Percentiles rank a stretch among this genome's conserved stretches.
These are phyloP conservation scores for Hycleus phaleratus DNA, from an alignment of 1,140 invertebrate genomes.

Conservation along the genomic window DNA sequence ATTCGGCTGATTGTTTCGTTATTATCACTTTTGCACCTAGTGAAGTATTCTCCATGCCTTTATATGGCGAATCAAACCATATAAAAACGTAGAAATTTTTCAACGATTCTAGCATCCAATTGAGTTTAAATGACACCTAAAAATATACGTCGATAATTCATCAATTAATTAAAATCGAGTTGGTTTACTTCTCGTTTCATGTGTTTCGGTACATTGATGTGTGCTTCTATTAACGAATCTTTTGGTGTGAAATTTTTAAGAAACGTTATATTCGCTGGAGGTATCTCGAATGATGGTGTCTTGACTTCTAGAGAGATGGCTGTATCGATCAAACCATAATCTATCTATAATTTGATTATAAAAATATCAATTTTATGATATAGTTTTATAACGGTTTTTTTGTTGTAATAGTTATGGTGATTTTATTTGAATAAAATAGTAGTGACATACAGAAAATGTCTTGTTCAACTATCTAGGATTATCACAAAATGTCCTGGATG, in stretches of 20 bases:
- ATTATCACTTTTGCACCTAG: conserved; percentile 25
- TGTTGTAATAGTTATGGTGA: too few relatives aligned
- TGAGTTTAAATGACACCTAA: conserved; percentile 23
- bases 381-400: too few relatives aligned
- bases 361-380: too few relatives aligned
- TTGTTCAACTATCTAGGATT: too few relatives aligned
- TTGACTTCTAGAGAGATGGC: conserved; percentile 44
- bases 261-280: conserved; percentile 51
- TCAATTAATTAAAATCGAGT: too few relatives aligned
- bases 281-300: conserved; percentile 53
- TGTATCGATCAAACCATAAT: conserved; percentile 18
- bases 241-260: conserved; percentile 43
- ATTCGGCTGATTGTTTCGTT: conserved; percentile 19
- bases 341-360: conserved; percentile 22
- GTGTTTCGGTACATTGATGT: too few relatives aligned
- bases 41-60: conserved; percentile 45
- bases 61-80: conserved; percentile 46
- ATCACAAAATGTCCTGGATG: too few relatives aligned
- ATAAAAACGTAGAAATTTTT: conserved; percentile 42
- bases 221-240: conserved; percentile 1
- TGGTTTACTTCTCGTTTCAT: too few relatives aligned
- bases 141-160: not conserved
- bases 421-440: too few relatives aligned
- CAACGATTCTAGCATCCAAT: conserved; percentile 48
- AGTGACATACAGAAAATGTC: too few relatives aligned